Conservation (phyloP, 1,140 invertebrate species). For the Cataglyphis hispanica region DNA sequence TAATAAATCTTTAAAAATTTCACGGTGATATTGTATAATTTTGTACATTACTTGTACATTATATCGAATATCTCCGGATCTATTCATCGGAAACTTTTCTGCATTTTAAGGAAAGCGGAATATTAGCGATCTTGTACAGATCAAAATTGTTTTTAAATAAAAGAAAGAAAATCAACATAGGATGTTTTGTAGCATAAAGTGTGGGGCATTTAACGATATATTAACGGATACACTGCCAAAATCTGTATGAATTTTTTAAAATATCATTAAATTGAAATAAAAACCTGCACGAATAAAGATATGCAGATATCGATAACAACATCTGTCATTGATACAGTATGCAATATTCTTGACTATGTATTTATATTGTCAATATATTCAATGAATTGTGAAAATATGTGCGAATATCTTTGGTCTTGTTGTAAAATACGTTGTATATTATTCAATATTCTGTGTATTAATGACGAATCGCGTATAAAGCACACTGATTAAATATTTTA, state of each 20-base stretch:
- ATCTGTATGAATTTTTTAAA: neutral
- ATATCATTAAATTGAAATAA: neutral
- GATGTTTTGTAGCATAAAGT: neutral
- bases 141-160: slow-evolving; percentile 61
- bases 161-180: neutral
- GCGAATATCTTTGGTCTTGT: neutral
- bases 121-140: slow-evolving; percentile 36
- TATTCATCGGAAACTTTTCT: neutral
- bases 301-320: slow-evolving; percentile 7
- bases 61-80: neutral
- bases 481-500: slow-evolving; percentile 9
- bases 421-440: slow-evolving; percentile 42
- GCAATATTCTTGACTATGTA: neutral
- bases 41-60: neutral
- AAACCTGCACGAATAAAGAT: neutral
- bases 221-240: slow-evolving; percentile 30
- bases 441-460: slow-evolving; percentile 15
- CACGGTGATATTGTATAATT: slow-evolving; percentile 4
- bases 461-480: slow-evolving; percentile 31
- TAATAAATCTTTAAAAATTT: slow-evolving; percentile 9
- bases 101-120: neutral
- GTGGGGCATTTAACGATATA: neutral
- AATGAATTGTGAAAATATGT: neutral
- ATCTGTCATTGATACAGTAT: neutral
- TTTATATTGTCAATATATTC: neutral